These are phyloP conservation scores for Urocynchramus pylzowi DNA, from an alignment of 2,113 vertebrate species.

Conservation along the genomic window DNA sequence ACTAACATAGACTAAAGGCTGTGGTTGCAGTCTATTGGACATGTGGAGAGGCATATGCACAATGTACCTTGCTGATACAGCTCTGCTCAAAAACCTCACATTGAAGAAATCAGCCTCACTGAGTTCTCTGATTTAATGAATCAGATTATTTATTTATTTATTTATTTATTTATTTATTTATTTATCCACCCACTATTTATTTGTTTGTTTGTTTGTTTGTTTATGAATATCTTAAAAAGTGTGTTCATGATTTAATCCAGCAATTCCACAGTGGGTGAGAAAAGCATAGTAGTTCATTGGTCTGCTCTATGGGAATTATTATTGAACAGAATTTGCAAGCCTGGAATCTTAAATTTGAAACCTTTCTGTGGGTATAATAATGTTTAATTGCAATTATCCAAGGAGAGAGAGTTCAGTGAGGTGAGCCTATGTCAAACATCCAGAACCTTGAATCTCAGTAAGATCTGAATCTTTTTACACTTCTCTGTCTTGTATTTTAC, in stretches of 20 bases:
- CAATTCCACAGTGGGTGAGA: neutral
- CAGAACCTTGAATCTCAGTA: neutral
- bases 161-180: neutral
- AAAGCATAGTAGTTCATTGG: neutral
- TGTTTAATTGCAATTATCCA: neutral
- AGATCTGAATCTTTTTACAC: neutral
- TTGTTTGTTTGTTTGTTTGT: neutral
- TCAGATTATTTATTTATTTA: neutral
- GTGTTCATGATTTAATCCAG: neutral
- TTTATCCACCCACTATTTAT: neutral
- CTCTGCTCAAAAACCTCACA: neutral
- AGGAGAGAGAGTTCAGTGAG: neutral
- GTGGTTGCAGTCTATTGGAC: neutral
- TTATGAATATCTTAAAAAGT: neutral
- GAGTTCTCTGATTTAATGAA: neutral
- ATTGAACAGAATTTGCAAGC: neutral
- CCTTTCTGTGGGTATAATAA: neutral
- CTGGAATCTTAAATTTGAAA: neutral
- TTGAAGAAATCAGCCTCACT: neutral
- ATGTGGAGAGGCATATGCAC: neutral
- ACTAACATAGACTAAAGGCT: neutral
- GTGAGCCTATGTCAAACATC: neutral
- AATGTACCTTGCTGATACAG: neutral
- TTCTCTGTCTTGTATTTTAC: conserved; percentile 49
- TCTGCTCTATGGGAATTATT: neutral